Evolutionary conservation across 2,888 invertebrate species (phyloP).

Genomic region (Eupithecia subfuscata): DNA sequence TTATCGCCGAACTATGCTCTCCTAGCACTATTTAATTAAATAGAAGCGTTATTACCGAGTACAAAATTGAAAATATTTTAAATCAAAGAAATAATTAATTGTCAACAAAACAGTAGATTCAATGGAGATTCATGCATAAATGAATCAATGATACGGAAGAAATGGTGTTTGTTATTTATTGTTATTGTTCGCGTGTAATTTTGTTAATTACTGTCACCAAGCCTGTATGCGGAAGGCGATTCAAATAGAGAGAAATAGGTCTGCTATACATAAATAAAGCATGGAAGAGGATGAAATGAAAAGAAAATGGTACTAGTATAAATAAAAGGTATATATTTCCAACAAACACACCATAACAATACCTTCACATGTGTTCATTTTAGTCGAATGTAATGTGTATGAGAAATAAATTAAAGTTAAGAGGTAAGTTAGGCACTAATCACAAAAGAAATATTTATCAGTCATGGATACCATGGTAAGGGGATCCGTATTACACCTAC

Average conservation of each 20-base stretch:
- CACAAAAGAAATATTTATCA: slow-evolving; percentile 65
- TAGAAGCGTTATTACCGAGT: slow-evolving; percentile 76
- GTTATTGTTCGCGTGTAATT: slow-evolving; percentile 68
- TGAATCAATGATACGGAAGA: slow-evolving; percentile 81
- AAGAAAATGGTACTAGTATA: slow-evolving; percentile 79
- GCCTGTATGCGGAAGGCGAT: slow-evolving; percentile 71
- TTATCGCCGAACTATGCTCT: slow-evolving; percentile 76
- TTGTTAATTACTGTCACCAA: slow-evolving; percentile 78
- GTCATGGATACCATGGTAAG: slow-evolving; percentile 64
- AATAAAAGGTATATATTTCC: slow-evolving; percentile 83
- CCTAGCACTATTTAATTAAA: slow-evolving; percentile 76
- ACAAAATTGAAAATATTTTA: slow-evolving; percentile 61
- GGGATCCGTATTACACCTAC: slow-evolving; percentile 56
- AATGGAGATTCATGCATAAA: slow-evolving; percentile 82
- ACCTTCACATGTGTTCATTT: slow-evolving; percentile 65
- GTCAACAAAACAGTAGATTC: slow-evolving; percentile 65
- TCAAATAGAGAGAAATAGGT: slow-evolving; percentile 75
- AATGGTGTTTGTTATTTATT: slow-evolving; percentile 80
- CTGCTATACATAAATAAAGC: slow-evolving; percentile 78
- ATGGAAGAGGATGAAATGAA: slow-evolving; percentile 82
- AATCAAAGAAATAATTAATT: slow-evolving; percentile 61
- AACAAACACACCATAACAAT: slow-evolving; percentile 83
- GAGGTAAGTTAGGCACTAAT: slow-evolving; percentile 57
- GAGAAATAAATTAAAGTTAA: slow-evolving; percentile 72
- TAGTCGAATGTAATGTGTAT: slow-evolving; percentile 58